Conservation (phyloP, 2,113 vertebrate genomes). For the Sprattus sprattus region DNA sequence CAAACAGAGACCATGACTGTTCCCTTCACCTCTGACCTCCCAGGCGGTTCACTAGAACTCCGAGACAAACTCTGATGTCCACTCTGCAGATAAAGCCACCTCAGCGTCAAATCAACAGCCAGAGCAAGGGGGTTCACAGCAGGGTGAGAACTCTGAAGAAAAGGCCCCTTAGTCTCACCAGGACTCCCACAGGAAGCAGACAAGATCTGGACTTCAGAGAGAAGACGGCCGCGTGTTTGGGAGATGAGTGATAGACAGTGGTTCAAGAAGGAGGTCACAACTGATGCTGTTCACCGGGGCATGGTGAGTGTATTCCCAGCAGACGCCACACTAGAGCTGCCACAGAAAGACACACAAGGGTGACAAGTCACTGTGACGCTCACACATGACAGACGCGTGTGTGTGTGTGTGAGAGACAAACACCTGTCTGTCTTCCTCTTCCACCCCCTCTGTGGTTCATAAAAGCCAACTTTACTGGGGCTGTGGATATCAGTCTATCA, state of each 20-base stretch:
- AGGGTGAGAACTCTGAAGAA: slow-evolving; percentile 30
- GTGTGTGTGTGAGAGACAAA: not conserved
- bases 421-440: not conserved
- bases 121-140: slow-evolving; percentile 39
- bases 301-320: too few relatives aligned
- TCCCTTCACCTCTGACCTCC: not conserved
- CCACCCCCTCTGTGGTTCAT: not conserved
- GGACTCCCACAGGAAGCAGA: slow-evolving; percentile 24
- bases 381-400: not conserved
- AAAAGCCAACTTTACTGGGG: not conserved
- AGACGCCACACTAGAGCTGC: not conserved
- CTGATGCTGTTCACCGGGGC: too few relatives aligned
- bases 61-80: slow-evolving; percentile 40
- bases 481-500: not conserved
- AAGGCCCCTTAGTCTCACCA: not conserved
- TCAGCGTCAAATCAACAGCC: slow-evolving; percentile 22
- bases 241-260: not conserved
- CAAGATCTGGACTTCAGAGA: not conserved
- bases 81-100: slow-evolving; percentile 39
- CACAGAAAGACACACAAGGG: too few relatives aligned
- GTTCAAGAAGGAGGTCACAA: not conserved
- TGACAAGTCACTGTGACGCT: too few relatives aligned
- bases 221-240: not conserved
- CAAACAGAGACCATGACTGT: not conserved
- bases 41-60: not conserved